Evolutionary conservation across 2,888 invertebrate species (phyloP).

Genomic region (Punctoribates punctum): DNA sequence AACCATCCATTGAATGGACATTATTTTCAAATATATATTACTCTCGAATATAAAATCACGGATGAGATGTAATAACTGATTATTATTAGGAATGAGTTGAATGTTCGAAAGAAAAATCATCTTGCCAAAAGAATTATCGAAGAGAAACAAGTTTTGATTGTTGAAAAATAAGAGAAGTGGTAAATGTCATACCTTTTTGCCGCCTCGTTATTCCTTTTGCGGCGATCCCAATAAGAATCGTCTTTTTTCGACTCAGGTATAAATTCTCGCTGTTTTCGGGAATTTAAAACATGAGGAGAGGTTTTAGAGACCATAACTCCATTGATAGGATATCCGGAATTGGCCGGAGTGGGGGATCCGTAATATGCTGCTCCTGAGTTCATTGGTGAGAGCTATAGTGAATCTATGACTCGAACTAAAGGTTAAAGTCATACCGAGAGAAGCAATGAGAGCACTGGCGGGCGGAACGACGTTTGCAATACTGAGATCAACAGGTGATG

Average conservation of each 20-base stretch:
- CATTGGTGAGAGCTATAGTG: neutral
- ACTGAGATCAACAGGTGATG: constrained; percentile 42
- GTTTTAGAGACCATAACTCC: constrained; percentile 34
- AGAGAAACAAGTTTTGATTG: too few species aligned
- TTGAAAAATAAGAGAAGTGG: neutral
- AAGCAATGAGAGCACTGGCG: constrained; percentile 24
- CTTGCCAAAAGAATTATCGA: too few species aligned
- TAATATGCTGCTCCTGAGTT: constrained; percentile 27
- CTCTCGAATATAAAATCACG: too few species aligned
- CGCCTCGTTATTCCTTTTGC: constrained; percentile 93
- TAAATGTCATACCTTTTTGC: constrained; percentile 65
- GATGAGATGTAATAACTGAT: too few species aligned
- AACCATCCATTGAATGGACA: too few species aligned
- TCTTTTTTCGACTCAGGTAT: constrained; percentile 96
- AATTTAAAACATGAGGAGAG: constrained; percentile 22
- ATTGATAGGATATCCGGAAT: neutral
- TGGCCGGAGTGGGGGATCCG: constrained; percentile 15
- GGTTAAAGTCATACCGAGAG: constrained; percentile 8
- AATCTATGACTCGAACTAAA: neutral
- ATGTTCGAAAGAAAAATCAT: too few species aligned
- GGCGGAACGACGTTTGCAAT: constrained; percentile 34
- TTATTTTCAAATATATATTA: too few species aligned
- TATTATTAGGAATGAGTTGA: too few species aligned
- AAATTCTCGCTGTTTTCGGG: constrained; percentile 87
- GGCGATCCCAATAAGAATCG: constrained; percentile 93